These are phyloP conservation scores for Chinchilla lanigera DNA, from an alignment of 2,113 vertebrate genomes.

Conservation along the genomic window DNA sequence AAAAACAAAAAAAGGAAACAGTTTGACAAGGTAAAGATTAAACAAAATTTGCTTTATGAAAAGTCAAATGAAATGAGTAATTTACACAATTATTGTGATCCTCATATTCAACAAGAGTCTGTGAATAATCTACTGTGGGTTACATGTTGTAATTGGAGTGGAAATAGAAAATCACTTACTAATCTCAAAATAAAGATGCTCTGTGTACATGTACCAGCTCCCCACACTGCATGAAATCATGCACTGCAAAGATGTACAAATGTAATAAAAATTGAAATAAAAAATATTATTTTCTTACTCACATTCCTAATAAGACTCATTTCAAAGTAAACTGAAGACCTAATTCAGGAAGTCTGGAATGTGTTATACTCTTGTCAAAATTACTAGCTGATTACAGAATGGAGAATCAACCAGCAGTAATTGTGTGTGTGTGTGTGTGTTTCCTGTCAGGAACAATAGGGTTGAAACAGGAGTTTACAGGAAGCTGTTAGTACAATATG, in stretches of 20 bases:
- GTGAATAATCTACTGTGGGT: not conserved
- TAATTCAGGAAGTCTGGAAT: constrained; percentile 25
- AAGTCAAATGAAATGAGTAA: not conserved
- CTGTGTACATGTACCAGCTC: not conserved
- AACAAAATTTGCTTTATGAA: not conserved
- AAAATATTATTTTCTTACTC: constrained; percentile 32
- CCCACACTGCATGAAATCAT: not conserved
- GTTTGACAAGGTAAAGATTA: not conserved
- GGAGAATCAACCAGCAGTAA: not conserved
- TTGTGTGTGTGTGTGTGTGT: not conserved
- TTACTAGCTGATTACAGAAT: not conserved
- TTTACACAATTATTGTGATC: not conserved
- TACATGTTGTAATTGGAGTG: not conserved
- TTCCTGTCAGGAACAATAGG: not conserved
- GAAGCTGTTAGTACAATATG: not conserved
- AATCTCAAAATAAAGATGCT: not conserved
- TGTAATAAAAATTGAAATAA: not conserved
- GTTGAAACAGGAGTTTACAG: constrained; percentile 1
- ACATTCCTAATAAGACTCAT: not conserved
- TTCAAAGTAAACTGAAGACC: not conserved
- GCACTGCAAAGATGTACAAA: not conserved
- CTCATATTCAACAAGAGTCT: not conserved
- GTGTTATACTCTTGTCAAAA: not conserved
- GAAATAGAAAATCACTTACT: not conserved
- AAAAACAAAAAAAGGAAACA: not conserved